phyloP scores from a whole-genome alignment of 2,113 vertebrate genomes.

The Coptodon rendalli region DNA sequence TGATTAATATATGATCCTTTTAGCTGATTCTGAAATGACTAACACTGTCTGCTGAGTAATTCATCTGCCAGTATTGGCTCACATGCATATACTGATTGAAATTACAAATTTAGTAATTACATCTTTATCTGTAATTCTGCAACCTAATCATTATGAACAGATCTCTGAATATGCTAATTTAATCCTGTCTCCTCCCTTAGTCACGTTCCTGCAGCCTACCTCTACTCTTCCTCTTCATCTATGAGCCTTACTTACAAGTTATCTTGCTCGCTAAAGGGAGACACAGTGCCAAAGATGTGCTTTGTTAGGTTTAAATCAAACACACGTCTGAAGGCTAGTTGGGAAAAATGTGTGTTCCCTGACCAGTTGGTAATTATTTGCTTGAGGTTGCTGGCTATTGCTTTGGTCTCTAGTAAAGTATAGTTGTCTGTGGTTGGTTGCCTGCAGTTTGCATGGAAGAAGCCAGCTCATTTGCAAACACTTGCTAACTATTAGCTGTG shows the following conservation, averaged over 20 bases:
- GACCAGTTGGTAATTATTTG: neutral
- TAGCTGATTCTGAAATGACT: neutral
- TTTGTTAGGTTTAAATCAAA: neutral
- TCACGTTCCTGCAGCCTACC: rapidly evolving
- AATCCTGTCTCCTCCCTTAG: neutral
- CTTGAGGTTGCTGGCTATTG: neutral
- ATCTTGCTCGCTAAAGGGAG: neutral
- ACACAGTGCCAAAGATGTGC: neutral
- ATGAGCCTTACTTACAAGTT: neutral
- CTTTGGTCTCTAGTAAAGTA: neutral
- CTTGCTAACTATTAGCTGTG: neutral
- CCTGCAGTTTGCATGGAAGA: neutral
- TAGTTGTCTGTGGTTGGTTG: neutral
- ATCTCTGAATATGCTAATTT: neutral
- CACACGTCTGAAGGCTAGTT: neutral
- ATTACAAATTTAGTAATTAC: neutral
- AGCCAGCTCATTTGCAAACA: neutral
- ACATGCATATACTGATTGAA: neutral
- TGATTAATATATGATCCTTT: neutral
- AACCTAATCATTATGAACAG: neutral
- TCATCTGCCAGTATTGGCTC: neutral
- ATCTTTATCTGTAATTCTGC: neutral
- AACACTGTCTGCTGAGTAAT: neutral
- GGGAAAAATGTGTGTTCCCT: neutral
- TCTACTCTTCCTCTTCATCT: neutral